These are phyloP conservation scores for Dasypus novemcinctus DNA, from an alignment of 2,113 vertebrate species.

Conservation along the genomic window DNA sequence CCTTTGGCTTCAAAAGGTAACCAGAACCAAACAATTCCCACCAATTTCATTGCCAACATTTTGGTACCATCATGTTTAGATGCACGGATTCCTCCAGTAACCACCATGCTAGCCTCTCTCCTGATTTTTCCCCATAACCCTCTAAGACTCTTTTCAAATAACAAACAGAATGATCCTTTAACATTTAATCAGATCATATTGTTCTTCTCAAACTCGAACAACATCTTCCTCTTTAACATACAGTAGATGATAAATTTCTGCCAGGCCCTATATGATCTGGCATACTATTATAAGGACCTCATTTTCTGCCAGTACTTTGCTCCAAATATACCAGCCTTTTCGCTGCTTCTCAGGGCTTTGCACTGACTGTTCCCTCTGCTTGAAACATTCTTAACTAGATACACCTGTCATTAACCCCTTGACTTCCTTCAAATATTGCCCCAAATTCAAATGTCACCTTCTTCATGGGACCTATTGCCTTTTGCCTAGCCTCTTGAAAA, in stretches of 20 bases:
- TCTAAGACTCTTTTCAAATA: background rate
- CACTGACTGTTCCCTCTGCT: background rate
- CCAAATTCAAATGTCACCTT: background rate
- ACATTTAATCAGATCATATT: background rate
- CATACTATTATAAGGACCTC: background rate
- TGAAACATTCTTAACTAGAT: background rate
- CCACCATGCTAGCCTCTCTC: background rate
- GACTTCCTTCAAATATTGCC: too few species aligned
- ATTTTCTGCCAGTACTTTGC: background rate
- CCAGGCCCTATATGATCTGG: fast-evolving
- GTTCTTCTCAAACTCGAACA: background rate
- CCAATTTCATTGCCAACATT: background rate
- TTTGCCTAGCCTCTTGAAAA: background rate
- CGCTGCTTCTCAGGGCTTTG: background rate
- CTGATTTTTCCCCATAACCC: too few species aligned
- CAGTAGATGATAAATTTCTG: background rate
- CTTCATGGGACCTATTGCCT: too few species aligned
- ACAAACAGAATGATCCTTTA: background rate
- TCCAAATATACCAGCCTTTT: background rate
- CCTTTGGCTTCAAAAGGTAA: background rate
- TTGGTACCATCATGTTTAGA: background rate
- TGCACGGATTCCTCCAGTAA: background rate
- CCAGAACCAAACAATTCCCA: background rate
- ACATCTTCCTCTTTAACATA: background rate
- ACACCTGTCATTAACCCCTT: background rate